phyloP scores from a whole-genome alignment of 2,113 vertebrate species.

The Chlamydotis undulata region DNA sequence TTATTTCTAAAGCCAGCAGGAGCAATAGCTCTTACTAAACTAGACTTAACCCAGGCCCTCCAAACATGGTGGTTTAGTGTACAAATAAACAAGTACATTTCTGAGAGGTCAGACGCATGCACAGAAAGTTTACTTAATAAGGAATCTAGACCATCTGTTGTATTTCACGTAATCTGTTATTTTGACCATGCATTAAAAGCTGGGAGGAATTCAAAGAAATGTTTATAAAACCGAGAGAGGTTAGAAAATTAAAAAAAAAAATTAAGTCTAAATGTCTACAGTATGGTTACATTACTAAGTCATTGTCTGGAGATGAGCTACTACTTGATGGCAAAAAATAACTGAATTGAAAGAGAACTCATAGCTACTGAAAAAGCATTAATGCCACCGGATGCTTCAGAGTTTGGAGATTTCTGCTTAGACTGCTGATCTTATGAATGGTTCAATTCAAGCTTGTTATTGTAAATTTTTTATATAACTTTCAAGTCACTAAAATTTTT shows the following conservation, averaged over 20 bases:
- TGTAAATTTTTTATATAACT: background rate
- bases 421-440: background rate
- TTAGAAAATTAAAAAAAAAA: background rate
- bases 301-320: background rate
- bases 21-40: background rate
- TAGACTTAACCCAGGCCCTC: background rate
- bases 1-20: background rate
- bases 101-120: background rate
- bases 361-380: background rate
- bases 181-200: background rate
- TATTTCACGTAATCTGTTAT: background rate
- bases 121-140: conserved; percentile 20
- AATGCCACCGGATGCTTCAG: background rate
- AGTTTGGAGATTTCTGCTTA: background rate
- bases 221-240: background rate
- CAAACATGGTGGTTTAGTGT: background rate
- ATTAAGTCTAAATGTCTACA: background rate
- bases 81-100: conserved; percentile 39
- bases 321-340: background rate
- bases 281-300: background rate
- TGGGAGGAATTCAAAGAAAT: background rate
- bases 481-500: background rate
- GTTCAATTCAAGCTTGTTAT: background rate
- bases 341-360: background rate
- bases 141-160: background rate